Evolutionary conservation across 92 coral and sea anemone species (phyloP).

Genomic region (Pocillopora meandrina): DNA sequence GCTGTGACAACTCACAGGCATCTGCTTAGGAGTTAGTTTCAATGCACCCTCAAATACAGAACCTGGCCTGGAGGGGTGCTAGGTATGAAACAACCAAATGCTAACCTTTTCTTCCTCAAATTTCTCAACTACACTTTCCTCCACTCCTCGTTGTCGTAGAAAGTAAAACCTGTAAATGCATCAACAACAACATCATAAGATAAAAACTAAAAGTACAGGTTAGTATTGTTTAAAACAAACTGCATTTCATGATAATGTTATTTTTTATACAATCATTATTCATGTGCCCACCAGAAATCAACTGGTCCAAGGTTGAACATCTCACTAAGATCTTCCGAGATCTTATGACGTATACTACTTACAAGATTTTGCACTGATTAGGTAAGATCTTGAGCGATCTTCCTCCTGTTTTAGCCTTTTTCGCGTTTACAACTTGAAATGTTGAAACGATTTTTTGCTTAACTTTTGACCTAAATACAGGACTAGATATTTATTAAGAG

Average conservation of each 20-base stretch:
- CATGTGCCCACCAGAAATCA: conserved; percentile 14
- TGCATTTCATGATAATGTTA: background rate
- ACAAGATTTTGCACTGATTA: conserved; percentile 4
- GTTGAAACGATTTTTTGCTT: too few relatives aligned
- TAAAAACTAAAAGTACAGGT: background rate
- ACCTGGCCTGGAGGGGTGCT: too few relatives aligned
- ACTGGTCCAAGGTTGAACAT: background rate
- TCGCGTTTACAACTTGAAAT: conserved; percentile 12
- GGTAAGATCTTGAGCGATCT: conserved; percentile 13
- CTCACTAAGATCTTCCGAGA: conserved; percentile 4
- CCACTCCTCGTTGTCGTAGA: too few relatives aligned
- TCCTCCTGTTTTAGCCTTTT: conserved; percentile 10
- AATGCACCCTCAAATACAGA: too few relatives aligned
- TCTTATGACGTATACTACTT: background rate
- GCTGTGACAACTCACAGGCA: too few relatives aligned
- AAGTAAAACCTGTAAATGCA: too few relatives aligned
- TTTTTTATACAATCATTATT: background rate
- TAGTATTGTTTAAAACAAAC: conserved; percentile 12
- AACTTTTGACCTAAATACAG: too few relatives aligned
- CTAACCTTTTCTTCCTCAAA: too few relatives aligned
- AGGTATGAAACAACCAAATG: too few relatives aligned
- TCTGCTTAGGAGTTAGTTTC: too few relatives aligned
- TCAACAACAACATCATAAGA: background rate
- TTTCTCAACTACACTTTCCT: too few relatives aligned
- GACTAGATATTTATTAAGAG: too few relatives aligned